phyloP scores from a whole-genome alignment of 2,888 invertebrate genomes.

The Andrena hattorfiana region DNA sequence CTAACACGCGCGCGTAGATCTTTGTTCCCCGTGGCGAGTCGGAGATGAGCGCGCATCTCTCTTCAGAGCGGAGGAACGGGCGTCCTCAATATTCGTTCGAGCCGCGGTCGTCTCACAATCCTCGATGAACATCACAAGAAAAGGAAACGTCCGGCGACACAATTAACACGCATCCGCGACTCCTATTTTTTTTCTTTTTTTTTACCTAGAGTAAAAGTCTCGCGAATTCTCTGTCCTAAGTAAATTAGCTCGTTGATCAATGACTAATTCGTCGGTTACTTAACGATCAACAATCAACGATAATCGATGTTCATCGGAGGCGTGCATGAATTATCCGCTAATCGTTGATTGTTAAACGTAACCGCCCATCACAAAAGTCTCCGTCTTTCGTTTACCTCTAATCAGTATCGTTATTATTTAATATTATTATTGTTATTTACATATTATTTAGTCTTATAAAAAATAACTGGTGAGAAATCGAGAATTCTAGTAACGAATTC shows the following conservation, averaged over 20 bases:
- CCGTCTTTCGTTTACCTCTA: conserved; percentile 51
- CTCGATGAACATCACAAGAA: conserved; percentile 26
- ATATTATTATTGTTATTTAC: conserved; percentile 49
- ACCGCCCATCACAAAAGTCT: conserved; percentile 58
- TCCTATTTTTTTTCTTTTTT: not conserved
- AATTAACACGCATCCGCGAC: conserved; percentile 15
- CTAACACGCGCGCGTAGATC: too few species aligned
- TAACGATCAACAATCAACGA: conserved; percentile 35
- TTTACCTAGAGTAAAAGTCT: conserved; percentile 33
- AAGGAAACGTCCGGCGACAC: conserved; percentile 8
- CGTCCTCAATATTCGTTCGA: not conserved
- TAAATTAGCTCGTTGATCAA: conserved; percentile 62
- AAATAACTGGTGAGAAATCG: conserved; percentile 34
- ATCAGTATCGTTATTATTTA: conserved; percentile 28
- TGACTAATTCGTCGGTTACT: conserved; percentile 48
- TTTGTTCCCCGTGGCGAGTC: not conserved
- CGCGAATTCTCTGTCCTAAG: conserved; percentile 52
- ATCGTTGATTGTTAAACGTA: conserved; percentile 18
- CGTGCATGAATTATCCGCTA: conserved; percentile 14
- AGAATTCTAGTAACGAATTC: conserved; percentile 22
- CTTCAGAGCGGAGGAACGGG: conserved; percentile 8
- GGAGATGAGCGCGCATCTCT: not conserved
- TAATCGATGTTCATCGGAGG: conserved; percentile 9
- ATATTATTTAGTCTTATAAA: conserved; percentile 40
- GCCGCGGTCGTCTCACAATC: not conserved